Percentiles rank a stretch among this genome's conserved stretches.
Conservation (phyloP, 2,888 invertebrate species). For the Cryptocephalus moraei region DNA sequence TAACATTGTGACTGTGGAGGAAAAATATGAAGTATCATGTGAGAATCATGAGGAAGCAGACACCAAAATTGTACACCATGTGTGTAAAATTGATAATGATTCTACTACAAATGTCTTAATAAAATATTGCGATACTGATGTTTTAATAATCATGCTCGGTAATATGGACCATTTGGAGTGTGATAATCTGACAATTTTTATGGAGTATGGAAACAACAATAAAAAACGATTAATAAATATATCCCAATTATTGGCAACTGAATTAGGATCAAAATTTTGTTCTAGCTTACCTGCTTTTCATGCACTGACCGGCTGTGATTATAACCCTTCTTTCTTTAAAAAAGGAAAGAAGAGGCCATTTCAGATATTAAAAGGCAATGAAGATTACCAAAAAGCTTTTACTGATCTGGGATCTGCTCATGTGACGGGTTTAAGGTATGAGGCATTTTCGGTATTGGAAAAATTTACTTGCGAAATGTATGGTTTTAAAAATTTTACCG, state of each 20-base stretch:
- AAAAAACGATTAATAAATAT: conserved; percentile 9
- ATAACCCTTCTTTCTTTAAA: conserved; percentile 8
- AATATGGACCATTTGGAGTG: conserved; percentile 2
- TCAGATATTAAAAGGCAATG: neutral
- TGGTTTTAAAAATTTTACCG: conserved; percentile 1
- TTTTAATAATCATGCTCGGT: neutral
- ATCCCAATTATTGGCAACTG: conserved; percentile 5
- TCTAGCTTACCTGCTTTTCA: conserved; percentile 15
- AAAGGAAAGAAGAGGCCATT: conserved; percentile 1
- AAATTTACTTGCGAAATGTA: conserved; percentile 2
- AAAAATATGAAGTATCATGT: conserved; percentile 8
- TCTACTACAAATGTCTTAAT: conserved; percentile 5
- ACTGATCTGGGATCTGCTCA: neutral
- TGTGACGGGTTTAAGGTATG: neutral
- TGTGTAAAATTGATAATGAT: conserved; percentile 6
- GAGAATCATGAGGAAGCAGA: conserved; percentile 11
- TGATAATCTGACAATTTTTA: conserved; percentile 1
- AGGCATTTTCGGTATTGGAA: conserved; percentile 1
- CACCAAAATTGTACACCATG: conserved; percentile 7
- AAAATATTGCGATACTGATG: conserved; percentile 7
- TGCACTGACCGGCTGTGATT: conserved; percentile 14
- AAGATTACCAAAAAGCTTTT: neutral
- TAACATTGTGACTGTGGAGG: neutral
- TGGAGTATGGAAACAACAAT: conserved; percentile 6
- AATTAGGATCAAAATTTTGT: conserved; percentile 12